Conservation (phyloP, 2,888 invertebrate species). For the Ditylenchus weischeri region DNA sequence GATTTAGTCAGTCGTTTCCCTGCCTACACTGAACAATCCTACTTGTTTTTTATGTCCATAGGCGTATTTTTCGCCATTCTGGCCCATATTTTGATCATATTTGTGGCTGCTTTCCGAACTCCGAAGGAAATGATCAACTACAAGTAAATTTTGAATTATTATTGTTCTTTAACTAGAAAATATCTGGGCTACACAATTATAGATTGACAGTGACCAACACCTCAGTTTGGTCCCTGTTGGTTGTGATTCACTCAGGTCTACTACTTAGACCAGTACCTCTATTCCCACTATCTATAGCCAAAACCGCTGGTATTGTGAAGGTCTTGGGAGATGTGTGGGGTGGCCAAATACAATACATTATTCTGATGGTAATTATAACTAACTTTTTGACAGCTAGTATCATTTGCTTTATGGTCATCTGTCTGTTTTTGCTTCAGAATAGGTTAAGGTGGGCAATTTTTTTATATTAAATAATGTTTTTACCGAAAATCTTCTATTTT, state of each 20-base stretch:
- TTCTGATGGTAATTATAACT: constrained; percentile 14
- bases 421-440: constrained; percentile 15
- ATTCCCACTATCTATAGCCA: constrained; percentile 19
- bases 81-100: constrained; percentile 3
- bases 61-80: constrained; percentile 3
- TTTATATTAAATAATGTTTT: too few species aligned
- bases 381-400: constrained; percentile 22
- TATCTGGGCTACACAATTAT: constrained; percentile 10
- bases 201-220: constrained; percentile 26
- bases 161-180: too few species aligned
- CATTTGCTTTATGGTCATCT: constrained; percentile 23
- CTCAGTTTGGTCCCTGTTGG: constrained; percentile 17
- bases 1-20: background rate
- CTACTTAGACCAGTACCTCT: constrained; percentile 21
- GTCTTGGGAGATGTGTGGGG: constrained; percentile 9
- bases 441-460: constrained; percentile 1
- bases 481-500: too few species aligned
- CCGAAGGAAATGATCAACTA: constrained; percentile 13
- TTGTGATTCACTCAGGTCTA: constrained; percentile 17
- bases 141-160: background rate
- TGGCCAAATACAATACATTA: constrained; percentile 9
- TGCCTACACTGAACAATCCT: background rate
- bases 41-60: constrained; percentile 4
- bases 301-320: constrained; percentile 4
- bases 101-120: constrained; percentile 2